Base-by-base conservation (phyloP, 2,888 invertebrate genomes). In the Phorcus lineatus region DNA sequence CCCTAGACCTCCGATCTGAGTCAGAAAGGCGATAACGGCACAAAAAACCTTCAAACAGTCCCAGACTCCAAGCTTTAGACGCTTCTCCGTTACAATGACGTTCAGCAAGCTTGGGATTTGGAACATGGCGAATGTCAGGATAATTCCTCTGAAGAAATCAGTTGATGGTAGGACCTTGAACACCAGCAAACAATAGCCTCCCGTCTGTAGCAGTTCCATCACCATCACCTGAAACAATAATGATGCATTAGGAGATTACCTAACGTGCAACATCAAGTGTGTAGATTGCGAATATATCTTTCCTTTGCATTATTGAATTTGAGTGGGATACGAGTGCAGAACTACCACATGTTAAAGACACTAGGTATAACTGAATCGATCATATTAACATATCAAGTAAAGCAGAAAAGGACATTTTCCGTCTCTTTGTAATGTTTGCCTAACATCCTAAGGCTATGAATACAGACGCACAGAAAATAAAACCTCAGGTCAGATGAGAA, bases 91-190 rank as follows among this genome's bases (percentile, higher is more conserved):
- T 54, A 90, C 86, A 17, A 92, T 85, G 22, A 92, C 88, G 81
- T 92, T 92, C 54, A 91, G 85, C 36, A 92, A 83, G 74, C 90
- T 89, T 0, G 93, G 93, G 4, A 92, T 84, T 74, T 90, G 89
- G 80, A 91, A 91, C 6, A 91, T 86, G 22, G 91, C 90, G 79
- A 91, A 89, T 77, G 91, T 90, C 31, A 92, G 82, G 22, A 92
- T 86, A 22, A 92, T 85, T 6, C 91, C 92, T n/a, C 92, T 88
- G 76, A 92, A 89, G 74, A 91, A 88, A 74, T 90, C 89, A 0
- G 89, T 90, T 1, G 87, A 87, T 16, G 93, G 92, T 16, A 93
- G 84, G n/a, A 92, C 89, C 66, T 90, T 86, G 84, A 91, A 92
- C 31, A 92, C 86, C 47, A 93, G 84, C 36, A 92, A 87, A 80